Evolutionary conservation across 2,113 vertebrate genomes (phyloP), one percentile per base, ranked within the genome.

Genomic region (Eira barbara): DNA sequence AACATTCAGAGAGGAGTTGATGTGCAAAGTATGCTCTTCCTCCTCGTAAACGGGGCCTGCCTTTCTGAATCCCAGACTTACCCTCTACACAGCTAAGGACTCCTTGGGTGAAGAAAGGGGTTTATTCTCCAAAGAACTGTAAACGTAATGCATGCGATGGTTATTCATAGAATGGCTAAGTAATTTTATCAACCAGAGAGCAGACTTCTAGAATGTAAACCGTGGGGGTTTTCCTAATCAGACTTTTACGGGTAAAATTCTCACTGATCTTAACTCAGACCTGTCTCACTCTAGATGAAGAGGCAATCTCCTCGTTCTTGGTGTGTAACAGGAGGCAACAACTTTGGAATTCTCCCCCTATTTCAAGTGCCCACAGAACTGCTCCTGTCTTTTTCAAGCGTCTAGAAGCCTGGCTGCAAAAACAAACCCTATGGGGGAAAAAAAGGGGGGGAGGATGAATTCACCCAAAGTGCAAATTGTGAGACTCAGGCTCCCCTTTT

Each of bases 341-440:
- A 86, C 27, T 96, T 96, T 82, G 96, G 94, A 96, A 98, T 87
- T 94, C 95, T 97, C 94, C 91, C 76, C 76, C 36, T 45, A 47
- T 84, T 93, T 85, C 55, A 82, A 95, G 98, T 84, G 81, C 81
- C 85, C 97, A 71, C 17, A 29, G 47, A 79, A 36, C 4, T n/a
- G 39, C 23, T 31, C 57, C n/a, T 61, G n/a, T 63, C 92, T 18
- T n/a, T 93, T 71, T 21, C 65, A 21, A 85, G 52, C 52, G 39
- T n/a, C 15, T 3, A 15, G 6, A 83, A 94, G 27, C 34, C 69
- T 34, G 20, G 15, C 84, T 42, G 15, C 29, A 61, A 92, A 92
- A 76, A 81, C 81, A 84, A 96, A 45, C 10, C 42, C 69, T 36
- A 34, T 39, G 74, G 27, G 61, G 80, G 42, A 23, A 59, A 61